Percentiles rank a stretch among this genome's conserved stretches.
Conservation (phyloP, 2,113 vertebrate genomes). For the Ptychochromis oligacanthus region DNA sequence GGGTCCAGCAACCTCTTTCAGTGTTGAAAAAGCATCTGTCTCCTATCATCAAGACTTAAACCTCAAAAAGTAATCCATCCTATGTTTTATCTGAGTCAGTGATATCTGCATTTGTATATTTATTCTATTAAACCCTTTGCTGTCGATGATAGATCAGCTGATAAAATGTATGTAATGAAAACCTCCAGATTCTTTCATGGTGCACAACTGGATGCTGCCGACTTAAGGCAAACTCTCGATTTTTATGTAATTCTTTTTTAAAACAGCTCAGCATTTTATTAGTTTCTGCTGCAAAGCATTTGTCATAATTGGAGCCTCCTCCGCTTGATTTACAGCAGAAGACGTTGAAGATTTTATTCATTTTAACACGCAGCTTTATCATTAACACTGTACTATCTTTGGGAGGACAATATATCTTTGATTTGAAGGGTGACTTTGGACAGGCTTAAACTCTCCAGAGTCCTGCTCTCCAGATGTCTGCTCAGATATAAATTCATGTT, state of each 20-base stretch:
- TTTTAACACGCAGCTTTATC: conserved; percentile 65
- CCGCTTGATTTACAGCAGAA: conserved; percentile 52
- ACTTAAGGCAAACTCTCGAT: not conserved
- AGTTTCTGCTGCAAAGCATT: conserved; percentile 64
- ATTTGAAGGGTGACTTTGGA: conserved; percentile 55
- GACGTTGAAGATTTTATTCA: conserved; percentile 61
- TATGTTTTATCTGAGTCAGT: not conserved
- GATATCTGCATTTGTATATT: not conserved
- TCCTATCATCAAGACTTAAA: conserved; percentile 16
- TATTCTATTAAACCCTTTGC: not conserved
- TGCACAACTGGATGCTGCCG: not conserved
- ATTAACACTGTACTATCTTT: conserved; percentile 59
- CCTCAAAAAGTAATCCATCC: conserved; percentile 60
- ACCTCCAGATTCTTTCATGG: not conserved
- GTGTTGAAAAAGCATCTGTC: not conserved
- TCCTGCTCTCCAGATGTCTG: conserved; percentile 68
- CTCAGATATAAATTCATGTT: conserved; percentile 54
- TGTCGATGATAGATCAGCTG: not conserved
- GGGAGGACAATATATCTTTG: conserved; percentile 54
- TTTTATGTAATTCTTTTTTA: conserved; percentile 46
- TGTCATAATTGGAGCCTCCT: conserved; percentile 66
- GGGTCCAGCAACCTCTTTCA: not conserved
- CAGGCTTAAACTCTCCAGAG: conserved; percentile 47
- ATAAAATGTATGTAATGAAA: conserved; percentile 5
- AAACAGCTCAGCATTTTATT: conserved; percentile 56